These are phyloP conservation scores for Pelecanus crispus DNA, from an alignment of 2,113 vertebrate genomes.

Conservation along the genomic window DNA sequence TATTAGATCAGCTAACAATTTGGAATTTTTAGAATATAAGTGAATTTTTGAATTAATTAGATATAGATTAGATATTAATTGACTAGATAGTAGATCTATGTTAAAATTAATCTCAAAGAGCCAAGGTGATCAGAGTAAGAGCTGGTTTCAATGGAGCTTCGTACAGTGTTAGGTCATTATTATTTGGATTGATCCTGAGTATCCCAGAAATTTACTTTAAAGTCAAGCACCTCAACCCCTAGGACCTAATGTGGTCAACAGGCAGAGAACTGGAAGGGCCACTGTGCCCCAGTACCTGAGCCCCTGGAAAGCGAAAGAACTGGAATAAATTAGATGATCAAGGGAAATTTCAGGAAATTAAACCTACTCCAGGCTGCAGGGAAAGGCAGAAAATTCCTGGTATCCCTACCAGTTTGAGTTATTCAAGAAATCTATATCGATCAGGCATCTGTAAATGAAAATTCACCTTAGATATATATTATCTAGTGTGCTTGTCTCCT, in stretches of 20 bases:
- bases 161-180: not conserved
- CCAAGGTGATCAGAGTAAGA: not conserved
- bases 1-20: not conserved
- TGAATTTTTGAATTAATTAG: not conserved
- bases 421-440: not conserved
- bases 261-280: not conserved
- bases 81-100: not conserved
- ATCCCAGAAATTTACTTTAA: not conserved
- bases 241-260: not conserved
- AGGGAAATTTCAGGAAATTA: not conserved
- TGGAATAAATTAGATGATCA: not conserved
- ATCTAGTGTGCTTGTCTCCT: not conserved
- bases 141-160: not conserved
- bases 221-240: not conserved
- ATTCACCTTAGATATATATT: not conserved
- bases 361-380: not conserved
- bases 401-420: not conserved
- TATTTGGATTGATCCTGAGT: not conserved
- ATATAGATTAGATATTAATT: not conserved
- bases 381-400: not conserved
- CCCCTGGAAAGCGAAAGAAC: not conserved
- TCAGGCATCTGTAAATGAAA: conserved; percentile 5
- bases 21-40: not conserved
- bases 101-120: not conserved
- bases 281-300: not conserved